Evolutionary conservation across 2,888 invertebrate genomes (phyloP), one percentile per base, ranked within the genome.

Genomic region (Pemphredon lugubris): DNA sequence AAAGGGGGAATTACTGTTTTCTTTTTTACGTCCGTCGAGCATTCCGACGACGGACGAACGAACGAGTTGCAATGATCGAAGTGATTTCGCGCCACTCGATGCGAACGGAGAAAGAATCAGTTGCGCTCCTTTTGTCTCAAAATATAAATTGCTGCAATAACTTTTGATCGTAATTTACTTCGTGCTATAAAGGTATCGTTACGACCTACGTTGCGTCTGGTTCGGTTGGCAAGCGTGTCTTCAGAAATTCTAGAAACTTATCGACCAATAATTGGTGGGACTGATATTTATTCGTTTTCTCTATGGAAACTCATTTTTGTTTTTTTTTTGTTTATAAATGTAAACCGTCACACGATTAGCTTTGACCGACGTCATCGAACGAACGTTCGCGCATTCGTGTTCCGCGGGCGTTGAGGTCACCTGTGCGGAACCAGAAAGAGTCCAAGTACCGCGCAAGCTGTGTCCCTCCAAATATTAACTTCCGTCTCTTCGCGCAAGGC

Each of bases 141-240:
- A 39, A 21, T 26, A 30, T 11, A 7, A 18, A 18, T 37, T 30
- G 21, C 40, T 34, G 63, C 57, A 53, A 58, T 58, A 47, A 63
- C 39, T 20, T 13, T 7, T 26, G 23, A 64, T 58, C 47, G 9
- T 14, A 20, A 57, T 57, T 40, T 21, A 20, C 7, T 34, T 23
- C 39, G 20, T 14, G n/a, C 18, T 6, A n/a, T n/a, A n/a, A 26
- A 44, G 37, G 4, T 9, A 30, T 50, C 7, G 20, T 26, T 4
- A n/a, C 20, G 14, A 16, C 23, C 14, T 51, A n/a, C 26, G 3
- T 26, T n/a, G n/a, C n/a, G n/a, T n/a, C n/a, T n/a, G n/a, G n/a
- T n/a, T n/a, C n/a, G n/a, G n/a, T n/a, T n/a, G n/a, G n/a, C n/a
- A n/a, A n/a, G n/a, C n/a, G n/a, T n/a, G n/a, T n/a, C n/a, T n/a